Evolutionary conservation across 2,113 vertebrate genomes (phyloP).

Genomic region (Chroicocephalus ridibundus): DNA sequence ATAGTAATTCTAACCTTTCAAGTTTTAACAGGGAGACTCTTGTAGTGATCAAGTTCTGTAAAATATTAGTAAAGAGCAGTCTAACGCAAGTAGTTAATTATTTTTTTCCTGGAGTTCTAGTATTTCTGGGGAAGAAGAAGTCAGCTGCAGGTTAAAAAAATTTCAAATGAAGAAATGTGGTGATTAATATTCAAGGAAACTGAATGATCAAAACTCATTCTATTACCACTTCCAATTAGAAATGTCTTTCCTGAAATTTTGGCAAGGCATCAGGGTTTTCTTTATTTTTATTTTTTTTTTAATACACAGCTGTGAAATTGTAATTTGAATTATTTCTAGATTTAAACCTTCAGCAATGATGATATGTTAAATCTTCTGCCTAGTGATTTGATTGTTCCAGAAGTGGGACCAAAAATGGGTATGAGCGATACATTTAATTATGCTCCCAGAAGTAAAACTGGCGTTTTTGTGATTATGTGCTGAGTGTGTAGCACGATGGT

Average conservation of each 20-base stretch:
- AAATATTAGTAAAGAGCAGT: background rate
- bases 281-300: background rate
- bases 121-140: background rate
- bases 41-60: background rate
- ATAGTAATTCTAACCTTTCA: background rate
- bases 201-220: background rate
- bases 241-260: background rate
- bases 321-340: conserved; percentile 9
- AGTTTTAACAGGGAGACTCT: background rate
- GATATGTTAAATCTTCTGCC: background rate
- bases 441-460: background rate
- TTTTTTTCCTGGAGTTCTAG: background rate
- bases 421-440: background rate
- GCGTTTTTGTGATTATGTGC: background rate
- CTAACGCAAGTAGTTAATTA: background rate
- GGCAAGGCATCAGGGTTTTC: background rate
- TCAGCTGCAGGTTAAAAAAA: background rate
- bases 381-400: background rate
- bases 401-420: background rate
- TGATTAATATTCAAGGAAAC: background rate
- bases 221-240: conserved; percentile 4
- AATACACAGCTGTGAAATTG: background rate
- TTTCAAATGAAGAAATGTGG: background rate
- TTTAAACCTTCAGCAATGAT: background rate
- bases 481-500: background rate